Percentiles rank a stretch among this genome's conserved stretches.
phyloP scores from a whole-genome alignment of 2,888 invertebrate species.

The Diploptera punctata region DNA sequence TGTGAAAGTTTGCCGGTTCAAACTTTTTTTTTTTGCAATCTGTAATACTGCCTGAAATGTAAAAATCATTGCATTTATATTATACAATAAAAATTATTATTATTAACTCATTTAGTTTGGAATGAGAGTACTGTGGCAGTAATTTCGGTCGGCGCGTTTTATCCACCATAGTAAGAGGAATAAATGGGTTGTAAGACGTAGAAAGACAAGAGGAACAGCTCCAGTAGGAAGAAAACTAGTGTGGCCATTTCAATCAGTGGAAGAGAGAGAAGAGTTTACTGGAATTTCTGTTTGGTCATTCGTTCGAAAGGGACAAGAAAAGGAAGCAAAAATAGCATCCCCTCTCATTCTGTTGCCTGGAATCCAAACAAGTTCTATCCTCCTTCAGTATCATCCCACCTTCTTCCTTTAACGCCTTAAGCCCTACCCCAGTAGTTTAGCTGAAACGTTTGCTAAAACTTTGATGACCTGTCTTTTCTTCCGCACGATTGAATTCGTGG shows the following conservation, averaged over 20 bases:
- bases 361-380: neutral
- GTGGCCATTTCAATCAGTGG: slow-evolving; percentile 33
- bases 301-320: neutral
- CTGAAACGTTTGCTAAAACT: slow-evolving; percentile 39
- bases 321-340: neutral
- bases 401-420: neutral
- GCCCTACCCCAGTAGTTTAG: neutral
- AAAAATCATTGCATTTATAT: no score
- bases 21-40: no score
- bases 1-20: no score
- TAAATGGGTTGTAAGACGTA: neutral
- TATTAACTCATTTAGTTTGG: no score
- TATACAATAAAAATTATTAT: no score
- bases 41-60: no score
- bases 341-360: neutral
- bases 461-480: slow-evolving; percentile 40
- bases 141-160: no score
- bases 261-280: slow-evolving; percentile 27
- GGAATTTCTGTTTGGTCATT: neutral
- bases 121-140: no score
- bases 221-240: neutral
- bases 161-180: neutral
- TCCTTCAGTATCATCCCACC: neutral
- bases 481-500: slow-evolving; percentile 35
- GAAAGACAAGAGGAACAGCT: neutral